A percentile compares a stretch with the other conserved stretches of the same genome.
These are phyloP conservation scores for Reinhardtius hippoglossoides DNA, from an alignment of 2,113 vertebrate species.

Conservation along the genomic window DNA sequence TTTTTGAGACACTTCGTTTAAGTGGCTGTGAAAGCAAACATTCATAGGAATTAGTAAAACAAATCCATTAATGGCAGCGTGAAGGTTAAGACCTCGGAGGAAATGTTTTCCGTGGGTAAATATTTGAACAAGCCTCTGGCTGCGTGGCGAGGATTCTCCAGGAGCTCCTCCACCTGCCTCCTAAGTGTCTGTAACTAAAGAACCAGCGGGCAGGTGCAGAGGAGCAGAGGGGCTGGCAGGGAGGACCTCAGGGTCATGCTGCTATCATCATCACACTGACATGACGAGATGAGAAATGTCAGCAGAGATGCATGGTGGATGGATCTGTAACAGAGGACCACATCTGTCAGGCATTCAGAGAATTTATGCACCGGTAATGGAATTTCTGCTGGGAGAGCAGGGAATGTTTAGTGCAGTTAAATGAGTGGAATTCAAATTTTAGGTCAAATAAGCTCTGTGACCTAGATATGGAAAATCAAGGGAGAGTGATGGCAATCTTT, in stretches of 20 bases:
- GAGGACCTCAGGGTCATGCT: not conserved
- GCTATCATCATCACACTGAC: slow-evolving; percentile 3
- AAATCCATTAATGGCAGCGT: slow-evolving; percentile 68
- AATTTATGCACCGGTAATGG: not conserved
- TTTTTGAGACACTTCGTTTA: slow-evolving; percentile 64
- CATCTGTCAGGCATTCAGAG: no score
- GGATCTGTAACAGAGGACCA: not conserved
- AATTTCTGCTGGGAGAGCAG: not conserved
- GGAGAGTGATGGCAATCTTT: slow-evolving; percentile 4
- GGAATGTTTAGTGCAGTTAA: not conserved
- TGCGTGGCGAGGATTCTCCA: slow-evolving; percentile 58
- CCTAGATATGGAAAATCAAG: slow-evolving; percentile 2
- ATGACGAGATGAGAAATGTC: not conserved
- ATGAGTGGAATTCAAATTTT: slow-evolving; percentile 2
- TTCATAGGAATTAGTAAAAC: slow-evolving; percentile 73
- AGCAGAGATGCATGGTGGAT: not conserved
- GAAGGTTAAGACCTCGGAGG: slow-evolving; percentile 60
- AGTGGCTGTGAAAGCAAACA: slow-evolving; percentile 73
- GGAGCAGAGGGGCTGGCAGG: not conserved
- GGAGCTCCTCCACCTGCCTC: slow-evolving; percentile 60
- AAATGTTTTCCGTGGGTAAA: slow-evolving; percentile 78
- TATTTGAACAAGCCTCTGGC: slow-evolving; percentile 81
- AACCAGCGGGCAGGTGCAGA: slow-evolving; percentile 33
- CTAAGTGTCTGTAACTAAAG: slow-evolving; percentile 27
- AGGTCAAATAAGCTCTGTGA: slow-evolving; percentile 10